A percentile compares a stretch with the other conserved stretches of the same genome.
Evolutionary conservation across 2,888 invertebrate species (phyloP).

Genomic region (Andrena dorsata): DNA sequence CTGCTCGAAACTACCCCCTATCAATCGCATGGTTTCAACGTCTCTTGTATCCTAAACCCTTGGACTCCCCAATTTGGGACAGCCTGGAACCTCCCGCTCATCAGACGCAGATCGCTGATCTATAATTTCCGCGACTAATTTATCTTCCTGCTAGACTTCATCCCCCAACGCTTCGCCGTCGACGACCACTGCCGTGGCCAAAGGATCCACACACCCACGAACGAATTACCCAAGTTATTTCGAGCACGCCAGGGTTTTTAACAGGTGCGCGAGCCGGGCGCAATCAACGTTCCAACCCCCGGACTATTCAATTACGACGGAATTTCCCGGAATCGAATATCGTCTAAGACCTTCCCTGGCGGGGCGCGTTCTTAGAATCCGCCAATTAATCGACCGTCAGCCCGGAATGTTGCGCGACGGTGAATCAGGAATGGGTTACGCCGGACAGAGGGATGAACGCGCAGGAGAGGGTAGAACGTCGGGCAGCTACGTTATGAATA

Average conservation of each 20-base stretch:
- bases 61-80: no score
- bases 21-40: no score
- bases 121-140: no score
- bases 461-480: conserved; percentile 60
- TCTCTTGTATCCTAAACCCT: no score
- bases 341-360: conserved; percentile 39
- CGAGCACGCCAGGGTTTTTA: conserved; percentile 30
- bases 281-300: conserved; percentile 47
- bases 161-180: not conserved
- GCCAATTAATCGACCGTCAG: conserved; percentile 70
- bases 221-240: conserved; percentile 33
- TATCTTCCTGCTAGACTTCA: no score
- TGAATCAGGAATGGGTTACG: conserved; percentile 66
- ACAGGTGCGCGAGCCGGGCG: conserved; percentile 28
- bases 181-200: not conserved
- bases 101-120: no score
- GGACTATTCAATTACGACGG: conserved; percentile 44
- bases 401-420: conserved; percentile 51
- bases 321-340: conserved; percentile 55
- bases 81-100: no score
- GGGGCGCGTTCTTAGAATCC: conserved; percentile 53
- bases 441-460: conserved; percentile 58
- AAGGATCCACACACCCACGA: not conserved
- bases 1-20: no score
- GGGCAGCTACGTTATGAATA: conserved; percentile 82